A percentile compares a stretch with the other conserved stretches of the same genome.
phyloP scores from a whole-genome alignment of 2,797 vertebrate genomes.

The Tiaroga cobitis region DNA sequence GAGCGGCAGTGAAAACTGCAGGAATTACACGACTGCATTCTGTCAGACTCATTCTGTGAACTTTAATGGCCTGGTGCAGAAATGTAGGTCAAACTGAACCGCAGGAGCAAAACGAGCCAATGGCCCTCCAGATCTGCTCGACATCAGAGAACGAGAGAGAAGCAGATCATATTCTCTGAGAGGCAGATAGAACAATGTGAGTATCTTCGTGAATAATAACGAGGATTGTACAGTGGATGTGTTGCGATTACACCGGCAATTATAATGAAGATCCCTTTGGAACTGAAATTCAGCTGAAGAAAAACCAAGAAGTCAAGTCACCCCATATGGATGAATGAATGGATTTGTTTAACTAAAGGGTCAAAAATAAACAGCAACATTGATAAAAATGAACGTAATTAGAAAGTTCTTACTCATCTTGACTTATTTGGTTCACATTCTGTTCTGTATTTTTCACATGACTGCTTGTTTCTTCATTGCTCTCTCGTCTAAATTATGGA shows the following conservation, averaged over 20 bases:
- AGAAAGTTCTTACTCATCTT: background rate
- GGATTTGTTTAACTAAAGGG: background rate
- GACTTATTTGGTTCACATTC: background rate
- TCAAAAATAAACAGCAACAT: background rate
- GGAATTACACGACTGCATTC: background rate
- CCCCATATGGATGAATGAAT: background rate
- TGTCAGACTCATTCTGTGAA: slow-evolving; percentile 13
- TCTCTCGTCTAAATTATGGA: background rate
- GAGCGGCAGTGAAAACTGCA: slow-evolving; percentile 21
- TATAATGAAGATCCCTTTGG: background rate
- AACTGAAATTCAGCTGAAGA: background rate
- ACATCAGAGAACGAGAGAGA: background rate
- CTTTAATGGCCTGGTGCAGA: background rate
- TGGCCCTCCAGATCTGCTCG: background rate
- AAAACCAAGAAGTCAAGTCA: background rate
- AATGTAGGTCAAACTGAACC: slow-evolving; percentile 48
- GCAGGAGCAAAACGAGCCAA: background rate
- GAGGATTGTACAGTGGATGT: background rate
- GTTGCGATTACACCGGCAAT: background rate
- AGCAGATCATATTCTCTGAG: background rate
- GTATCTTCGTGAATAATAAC: background rate
- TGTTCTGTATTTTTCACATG: background rate
- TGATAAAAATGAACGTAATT: background rate
- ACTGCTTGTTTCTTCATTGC: background rate
- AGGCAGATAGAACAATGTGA: background rate